phyloP scores from a whole-genome alignment of 2,888 invertebrate genomes.

The Prenolepis imparis region DNA sequence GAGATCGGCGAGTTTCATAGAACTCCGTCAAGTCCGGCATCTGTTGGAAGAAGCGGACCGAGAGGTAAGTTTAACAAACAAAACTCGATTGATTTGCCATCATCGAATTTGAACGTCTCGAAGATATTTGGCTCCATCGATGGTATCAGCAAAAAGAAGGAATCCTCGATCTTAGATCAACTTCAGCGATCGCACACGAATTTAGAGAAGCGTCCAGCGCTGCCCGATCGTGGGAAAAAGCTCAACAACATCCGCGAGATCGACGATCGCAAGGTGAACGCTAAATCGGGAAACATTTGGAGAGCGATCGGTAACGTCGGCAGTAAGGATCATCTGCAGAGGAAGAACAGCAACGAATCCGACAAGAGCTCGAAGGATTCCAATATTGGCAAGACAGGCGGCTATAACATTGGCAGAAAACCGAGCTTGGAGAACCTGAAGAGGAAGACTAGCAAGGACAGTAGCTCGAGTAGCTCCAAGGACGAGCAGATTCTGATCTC shows the following conservation, averaged over 20 bases:
- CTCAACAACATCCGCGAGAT: conserved; percentile 79
- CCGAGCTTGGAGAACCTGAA: conserved; percentile 78
- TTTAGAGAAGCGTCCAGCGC: conserved; percentile 71
- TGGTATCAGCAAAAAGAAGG: conserved; percentile 70
- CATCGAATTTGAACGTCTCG: conserved; percentile 70
- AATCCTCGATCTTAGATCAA: conserved; percentile 58
- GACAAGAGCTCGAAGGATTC: conserved; percentile 74
- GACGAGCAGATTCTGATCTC: conserved; percentile 78
- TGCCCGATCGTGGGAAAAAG: conserved; percentile 73
- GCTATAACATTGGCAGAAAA: conserved; percentile 67
- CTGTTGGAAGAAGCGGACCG: conserved; percentile 1
- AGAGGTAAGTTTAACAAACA: conserved; percentile 75
- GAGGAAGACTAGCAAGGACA: conserved; percentile 80
- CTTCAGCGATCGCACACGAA: conserved; percentile 76
- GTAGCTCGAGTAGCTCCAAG: conserved; percentile 79
- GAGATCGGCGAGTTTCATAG: conserved; percentile 45
- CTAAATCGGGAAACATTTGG: conserved; percentile 61
- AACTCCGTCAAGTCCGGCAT: neutral
- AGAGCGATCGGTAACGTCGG: conserved; percentile 57
- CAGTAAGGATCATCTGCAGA: conserved; percentile 67
- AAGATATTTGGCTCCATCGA: conserved; percentile 80
- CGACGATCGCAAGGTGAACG: conserved; percentile 71
- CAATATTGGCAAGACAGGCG: neutral
- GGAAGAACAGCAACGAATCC: conserved; percentile 79
- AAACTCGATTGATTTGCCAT: conserved; percentile 73